A percentile compares a stretch with the other conserved stretches of the same genome.
Conservation (phyloP, 2,113 vertebrate species). For the Pedionomus torquatus region DNA sequence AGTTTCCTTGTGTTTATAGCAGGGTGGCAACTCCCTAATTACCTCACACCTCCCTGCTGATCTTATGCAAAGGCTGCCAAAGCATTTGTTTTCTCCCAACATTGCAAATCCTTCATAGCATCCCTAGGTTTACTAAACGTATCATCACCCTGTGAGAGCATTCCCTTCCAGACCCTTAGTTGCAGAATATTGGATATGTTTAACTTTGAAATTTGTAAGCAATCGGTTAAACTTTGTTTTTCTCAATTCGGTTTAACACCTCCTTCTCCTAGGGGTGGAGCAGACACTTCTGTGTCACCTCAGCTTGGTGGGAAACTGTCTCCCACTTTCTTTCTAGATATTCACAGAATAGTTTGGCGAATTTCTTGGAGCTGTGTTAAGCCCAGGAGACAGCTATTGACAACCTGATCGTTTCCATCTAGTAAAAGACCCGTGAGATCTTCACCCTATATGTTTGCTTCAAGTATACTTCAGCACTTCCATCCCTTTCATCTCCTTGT, state of each 20-base stretch:
- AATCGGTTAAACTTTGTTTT: background rate
- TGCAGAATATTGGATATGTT: background rate
- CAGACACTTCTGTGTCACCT: slow-evolving; percentile 25
- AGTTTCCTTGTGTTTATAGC: background rate
- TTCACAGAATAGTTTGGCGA: background rate
- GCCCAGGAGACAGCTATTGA: background rate
- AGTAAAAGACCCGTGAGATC: background rate
- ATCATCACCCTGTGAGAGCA: background rate
- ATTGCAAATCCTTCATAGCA: background rate
- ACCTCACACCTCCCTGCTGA: background rate
- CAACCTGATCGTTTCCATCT: background rate
- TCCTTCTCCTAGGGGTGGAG: background rate
- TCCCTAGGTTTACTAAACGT: background rate
- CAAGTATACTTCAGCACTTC: background rate
- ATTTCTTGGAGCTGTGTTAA: background rate
- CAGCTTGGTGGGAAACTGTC: background rate
- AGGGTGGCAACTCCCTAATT: background rate
- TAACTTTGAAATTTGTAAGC: background rate
- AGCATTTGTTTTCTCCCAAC: background rate
- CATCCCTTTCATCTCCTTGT: background rate
- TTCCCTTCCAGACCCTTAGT: background rate
- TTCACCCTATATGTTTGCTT: background rate
- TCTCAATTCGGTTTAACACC: background rate
- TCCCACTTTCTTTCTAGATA: background rate
- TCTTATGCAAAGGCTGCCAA: background rate